These are phyloP conservation scores for Cryptomyrus ogoouensis DNA, from an alignment of 2,113 vertebrate genomes.

Conservation along the genomic window DNA sequence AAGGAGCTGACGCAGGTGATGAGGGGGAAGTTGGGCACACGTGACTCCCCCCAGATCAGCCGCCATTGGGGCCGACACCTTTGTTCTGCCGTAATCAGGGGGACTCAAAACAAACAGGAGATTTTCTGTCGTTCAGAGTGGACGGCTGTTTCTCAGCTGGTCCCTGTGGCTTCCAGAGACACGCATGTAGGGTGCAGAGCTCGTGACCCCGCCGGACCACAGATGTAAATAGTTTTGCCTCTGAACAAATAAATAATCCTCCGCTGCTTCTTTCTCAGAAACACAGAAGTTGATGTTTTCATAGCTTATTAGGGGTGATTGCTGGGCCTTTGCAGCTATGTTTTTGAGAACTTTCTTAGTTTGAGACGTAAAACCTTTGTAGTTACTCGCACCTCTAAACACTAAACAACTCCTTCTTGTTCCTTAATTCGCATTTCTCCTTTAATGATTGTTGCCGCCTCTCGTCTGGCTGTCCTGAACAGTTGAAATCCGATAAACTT, in stretches of 20 bases:
- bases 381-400: neutral
- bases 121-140: conserved; percentile 9
- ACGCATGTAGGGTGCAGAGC: neutral
- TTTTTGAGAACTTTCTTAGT: neutral
- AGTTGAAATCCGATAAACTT: neutral
- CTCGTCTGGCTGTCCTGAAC: neutral
- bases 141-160: conserved; percentile 23
- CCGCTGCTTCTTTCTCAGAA: neutral
- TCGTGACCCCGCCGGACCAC: neutral
- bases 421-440: neutral
- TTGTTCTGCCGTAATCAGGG: conserved; percentile 39
- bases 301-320: neutral
- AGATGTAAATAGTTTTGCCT: conserved; percentile 5
- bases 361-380: neutral
- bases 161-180: conserved; percentile 28
- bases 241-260: neutral
- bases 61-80: conserved; percentile 18
- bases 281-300: neutral
- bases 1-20: conserved; percentile 30
- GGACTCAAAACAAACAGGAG: conserved; percentile 27
- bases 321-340: neutral
- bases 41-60: conserved; percentile 27
- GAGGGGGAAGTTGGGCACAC: conserved; percentile 34
- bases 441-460: neutral
- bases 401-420: neutral